phyloP scores from a whole-genome alignment of 2,113 vertebrate genomes.

The Pionites leucogaster region DNA sequence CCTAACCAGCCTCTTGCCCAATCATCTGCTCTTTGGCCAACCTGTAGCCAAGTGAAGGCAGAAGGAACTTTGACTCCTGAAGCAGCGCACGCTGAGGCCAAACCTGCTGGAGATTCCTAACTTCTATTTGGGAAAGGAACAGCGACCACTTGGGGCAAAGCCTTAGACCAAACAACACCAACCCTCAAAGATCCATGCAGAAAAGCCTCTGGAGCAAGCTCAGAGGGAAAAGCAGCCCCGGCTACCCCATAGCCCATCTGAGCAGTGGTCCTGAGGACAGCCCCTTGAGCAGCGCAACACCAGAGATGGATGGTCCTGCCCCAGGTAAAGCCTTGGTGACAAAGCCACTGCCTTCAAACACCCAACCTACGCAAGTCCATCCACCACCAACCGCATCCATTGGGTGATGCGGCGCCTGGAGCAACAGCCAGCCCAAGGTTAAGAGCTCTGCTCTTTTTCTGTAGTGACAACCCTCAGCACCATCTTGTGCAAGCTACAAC shows the following conservation, averaged over 20 bases:
- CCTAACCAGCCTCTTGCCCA: not conserved
- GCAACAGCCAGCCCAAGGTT: not conserved
- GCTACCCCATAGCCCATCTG: not conserved
- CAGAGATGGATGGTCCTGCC: not conserved
- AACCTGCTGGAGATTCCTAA: not conserved
- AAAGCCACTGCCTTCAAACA: not conserved
- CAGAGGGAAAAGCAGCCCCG: not conserved
- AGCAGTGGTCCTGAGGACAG: not conserved
- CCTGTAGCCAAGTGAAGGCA: not conserved
- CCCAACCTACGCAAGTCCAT: not conserved
- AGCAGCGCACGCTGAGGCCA: rapidly evolving
- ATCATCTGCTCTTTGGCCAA: rapidly evolving
- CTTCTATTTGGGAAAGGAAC: not conserved
- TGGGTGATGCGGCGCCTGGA: not conserved
- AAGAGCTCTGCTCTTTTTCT: not conserved
- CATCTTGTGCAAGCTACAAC: not conserved
- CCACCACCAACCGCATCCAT: not conserved
- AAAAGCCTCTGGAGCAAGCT: not conserved
- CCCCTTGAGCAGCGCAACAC: not conserved
- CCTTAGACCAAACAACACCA: not conserved
- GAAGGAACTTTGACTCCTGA: not conserved
- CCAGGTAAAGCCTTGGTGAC: rapidly evolving
- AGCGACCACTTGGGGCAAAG: rapidly evolving
- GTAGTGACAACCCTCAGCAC: not conserved
- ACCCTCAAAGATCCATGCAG: rapidly evolving